Conservation (phyloP, 2,888 invertebrate genomes). For the Allolobophora icterica region DNA sequence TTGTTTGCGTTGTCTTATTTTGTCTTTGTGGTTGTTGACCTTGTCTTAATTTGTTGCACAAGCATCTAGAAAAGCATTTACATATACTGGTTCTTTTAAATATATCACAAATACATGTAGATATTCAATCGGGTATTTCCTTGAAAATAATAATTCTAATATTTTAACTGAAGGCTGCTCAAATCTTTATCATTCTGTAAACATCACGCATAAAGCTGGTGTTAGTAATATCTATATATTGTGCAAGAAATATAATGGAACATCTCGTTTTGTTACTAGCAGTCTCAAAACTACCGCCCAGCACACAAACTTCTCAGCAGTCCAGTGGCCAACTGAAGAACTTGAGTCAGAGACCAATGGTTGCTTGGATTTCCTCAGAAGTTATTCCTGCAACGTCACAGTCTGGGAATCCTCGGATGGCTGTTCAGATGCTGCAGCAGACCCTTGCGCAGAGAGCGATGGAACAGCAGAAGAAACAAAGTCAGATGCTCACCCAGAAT, state of each 20-base stretch:
- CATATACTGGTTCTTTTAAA: too few relatives aligned
- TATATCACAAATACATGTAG: too few relatives aligned
- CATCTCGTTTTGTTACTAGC: background rate
- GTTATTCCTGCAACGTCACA: background rate
- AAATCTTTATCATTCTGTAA: background rate
- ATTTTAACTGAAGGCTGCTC: background rate
- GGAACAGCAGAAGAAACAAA: background rate
- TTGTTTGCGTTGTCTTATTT: too few relatives aligned
- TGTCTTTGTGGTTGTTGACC: too few relatives aligned
- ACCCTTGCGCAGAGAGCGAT: background rate
- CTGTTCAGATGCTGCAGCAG: constrained; percentile 5
- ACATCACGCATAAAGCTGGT: background rate
- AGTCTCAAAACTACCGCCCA: background rate
- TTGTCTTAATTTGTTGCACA: too few relatives aligned
- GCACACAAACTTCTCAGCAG: background rate
- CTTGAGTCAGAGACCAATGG: background rate
- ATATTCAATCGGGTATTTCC: background rate
- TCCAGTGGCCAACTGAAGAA: background rate
- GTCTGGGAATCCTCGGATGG: background rate
- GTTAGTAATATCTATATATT: background rate
- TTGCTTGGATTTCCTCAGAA: constrained; percentile 17
- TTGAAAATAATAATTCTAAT: background rate
- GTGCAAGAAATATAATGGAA: background rate
- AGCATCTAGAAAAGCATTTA: too few relatives aligned
- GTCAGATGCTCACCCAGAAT: background rate